Evolutionary conservation across 2,888 invertebrate genomes (phyloP), one percentile per base, ranked within the genome.

Genomic region (Luperina nickerlii): DNA sequence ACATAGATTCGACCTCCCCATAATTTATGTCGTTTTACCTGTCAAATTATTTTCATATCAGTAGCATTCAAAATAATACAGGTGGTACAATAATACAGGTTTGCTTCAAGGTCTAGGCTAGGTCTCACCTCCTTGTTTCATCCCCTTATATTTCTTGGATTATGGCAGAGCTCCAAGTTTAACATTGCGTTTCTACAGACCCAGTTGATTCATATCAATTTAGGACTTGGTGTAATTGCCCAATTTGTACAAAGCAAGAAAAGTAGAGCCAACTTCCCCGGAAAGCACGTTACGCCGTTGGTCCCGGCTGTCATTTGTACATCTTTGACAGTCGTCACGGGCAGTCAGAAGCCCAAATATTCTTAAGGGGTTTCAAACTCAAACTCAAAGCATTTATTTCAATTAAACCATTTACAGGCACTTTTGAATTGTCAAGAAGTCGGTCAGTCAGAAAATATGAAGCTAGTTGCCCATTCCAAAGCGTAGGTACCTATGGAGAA

Each of bases 171-270:
- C 15, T 73, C 60, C 51, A 73, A 67, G 8, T 67, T 42, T n/a
- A 66, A 60, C 27, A 72, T 5, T n/a, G 11, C n/a, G 11, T 60
- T 73, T n/a, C 65, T 11, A 4, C n/a, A 54, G 15, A 45, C 32
- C 45, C n/a, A 65, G 8, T 71, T 38, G 45, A 73, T 79, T 81
- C 18, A 60, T 73, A 57, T 67, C 66, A 60, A 11, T 51, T 62
- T 48, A 8, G 45, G 15, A 45, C 15, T 42, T 72, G 18, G 0
- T 15, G 20, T 24, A 45, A 38, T 74, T 62, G 32, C 32, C 18
- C n/a, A 67, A 74, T 60, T 67, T 20, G 15, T 18, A 38, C 24
- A n/a, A 74, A 81, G 8, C 1, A 54, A 24, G 0, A 42, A 45
- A 66, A n/a, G 60, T 38, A 15, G 11, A 51, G 5, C 2, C 27